Percentiles rank a stretch among this genome's conserved stretches.
Conservation (phyloP, 2,888 invertebrate species). For the Eremobia ochroleuca region DNA sequence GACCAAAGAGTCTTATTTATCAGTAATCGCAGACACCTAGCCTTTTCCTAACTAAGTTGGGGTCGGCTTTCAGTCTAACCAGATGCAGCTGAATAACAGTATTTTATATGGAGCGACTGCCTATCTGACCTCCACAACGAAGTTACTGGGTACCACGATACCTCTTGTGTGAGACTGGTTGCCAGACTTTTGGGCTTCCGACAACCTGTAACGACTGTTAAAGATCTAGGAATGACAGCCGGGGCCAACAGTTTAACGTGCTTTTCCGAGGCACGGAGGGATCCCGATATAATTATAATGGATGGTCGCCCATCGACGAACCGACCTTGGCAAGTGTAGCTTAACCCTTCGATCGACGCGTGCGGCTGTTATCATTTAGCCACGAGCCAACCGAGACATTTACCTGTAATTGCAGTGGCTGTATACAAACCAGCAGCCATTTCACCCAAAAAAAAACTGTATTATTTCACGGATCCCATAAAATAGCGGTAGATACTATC, state of each 20-base stretch:
- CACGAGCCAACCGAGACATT: neutral
- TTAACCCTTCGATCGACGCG: neutral
- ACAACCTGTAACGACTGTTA: neutral
- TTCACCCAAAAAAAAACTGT: neutral
- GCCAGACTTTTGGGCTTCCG: neutral
- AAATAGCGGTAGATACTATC: constrained; percentile 20
- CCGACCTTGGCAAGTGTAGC: too few relatives aligned
- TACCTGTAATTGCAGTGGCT: neutral
- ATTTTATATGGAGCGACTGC: neutral
- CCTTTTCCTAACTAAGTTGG: neutral
- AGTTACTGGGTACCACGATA: neutral
- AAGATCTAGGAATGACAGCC: neutral
- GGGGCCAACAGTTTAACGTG: neutral
- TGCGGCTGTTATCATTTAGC: neutral
- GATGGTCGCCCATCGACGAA: neutral
- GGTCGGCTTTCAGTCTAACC: neutral
- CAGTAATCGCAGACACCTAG: neutral
- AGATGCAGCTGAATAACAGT: neutral
- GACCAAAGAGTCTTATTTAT: neutral
- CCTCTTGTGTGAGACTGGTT: neutral
- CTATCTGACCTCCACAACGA: neutral
- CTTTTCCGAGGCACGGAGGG: neutral
- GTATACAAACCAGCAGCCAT: neutral
- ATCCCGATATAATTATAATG: neutral
- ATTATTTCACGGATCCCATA: constrained; percentile 8